Base-by-base conservation (phyloP, 2,888 invertebrate genomes). In the Notodonta ziczac region DNA sequence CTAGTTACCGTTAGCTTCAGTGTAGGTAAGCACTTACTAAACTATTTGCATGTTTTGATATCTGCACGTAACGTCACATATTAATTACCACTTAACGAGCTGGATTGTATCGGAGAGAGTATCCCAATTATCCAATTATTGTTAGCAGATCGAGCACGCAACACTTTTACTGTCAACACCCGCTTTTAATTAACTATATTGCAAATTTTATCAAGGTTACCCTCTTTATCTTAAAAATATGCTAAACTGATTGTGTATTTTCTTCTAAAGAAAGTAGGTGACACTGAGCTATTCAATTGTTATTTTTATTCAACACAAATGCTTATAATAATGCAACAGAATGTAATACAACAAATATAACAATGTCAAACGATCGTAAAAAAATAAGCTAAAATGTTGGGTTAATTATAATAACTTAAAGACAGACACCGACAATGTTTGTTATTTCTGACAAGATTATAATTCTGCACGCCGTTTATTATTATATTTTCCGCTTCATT, bases 71-170 rank as follows among this genome's bases (percentile, higher is more conserved):
- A 61, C 46, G 63, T 73, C 66, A 70, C 61, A 24, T 24, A 2
- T 62, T 56, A 69, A 74, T 72, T 62, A 61, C 48, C 39, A 42
- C 54, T 50, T 70, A 65, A 69, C 70, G 69, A 71, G 55, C 71
- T 62, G 62, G 65, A 60, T 72, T 68, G 44, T 74, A 74, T 74
- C 56, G 61, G 72, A 75, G 74, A 78, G 67, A 77, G 74, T 69
- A 66, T 66, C 59, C 57, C 59, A 60, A 71, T 72, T 67, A 68
- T 62, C 63, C 59, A 74, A 72, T 77, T 72, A 74, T 35, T 32
- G 4, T 57, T 40, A 58, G 66, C 56, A 16, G 46, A 46, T 46
- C 54, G 2, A 24, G 62, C 50, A 50, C 50, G 50, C 50, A 16
- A 16, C 14, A 16, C 14, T 50, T 50, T 50, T 9, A 16, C 50